A percentile compares a stretch with the other conserved stretches of the same genome.
These are phyloP conservation scores for Tapera naevia DNA, from an alignment of 2,797 vertebrate species.

Conservation along the genomic window DNA sequence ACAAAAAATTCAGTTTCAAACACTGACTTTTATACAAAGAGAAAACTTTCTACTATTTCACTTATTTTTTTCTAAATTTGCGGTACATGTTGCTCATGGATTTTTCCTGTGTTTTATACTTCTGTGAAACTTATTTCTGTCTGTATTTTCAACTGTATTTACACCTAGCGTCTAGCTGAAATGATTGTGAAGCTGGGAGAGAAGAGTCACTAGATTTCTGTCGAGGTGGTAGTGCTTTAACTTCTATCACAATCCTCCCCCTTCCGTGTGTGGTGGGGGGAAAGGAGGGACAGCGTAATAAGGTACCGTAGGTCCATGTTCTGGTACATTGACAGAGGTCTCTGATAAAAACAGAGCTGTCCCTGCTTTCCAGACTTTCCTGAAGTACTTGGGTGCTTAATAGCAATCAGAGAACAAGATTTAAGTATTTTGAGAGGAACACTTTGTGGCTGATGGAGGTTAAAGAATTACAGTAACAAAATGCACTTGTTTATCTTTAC, in stretches of 20 bases:
- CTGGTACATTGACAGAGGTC: not conserved
- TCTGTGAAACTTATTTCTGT: not conserved
- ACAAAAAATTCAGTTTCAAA: not conserved
- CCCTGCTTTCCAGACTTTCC: not conserved
- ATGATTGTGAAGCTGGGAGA: not conserved
- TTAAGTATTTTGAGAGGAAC: constrained; percentile 41
- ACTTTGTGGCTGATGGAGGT: not conserved
- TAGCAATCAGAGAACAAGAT: not conserved
- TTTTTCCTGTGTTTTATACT: not conserved
- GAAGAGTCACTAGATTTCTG: not conserved
- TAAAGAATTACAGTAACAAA: constrained; percentile 24
- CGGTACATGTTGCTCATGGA: not conserved
- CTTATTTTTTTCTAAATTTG: too few species aligned
- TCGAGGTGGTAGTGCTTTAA: not conserved
- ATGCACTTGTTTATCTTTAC: constrained; percentile 51
- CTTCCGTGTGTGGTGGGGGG: not conserved
- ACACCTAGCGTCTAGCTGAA: not conserved
- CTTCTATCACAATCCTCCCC: not conserved
- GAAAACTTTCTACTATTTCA: not conserved
- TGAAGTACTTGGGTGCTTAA: not conserved
- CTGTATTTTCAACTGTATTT: not conserved
- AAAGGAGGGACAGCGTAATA: not conserved
- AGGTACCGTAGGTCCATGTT: not conserved
- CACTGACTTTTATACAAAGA: not conserved
- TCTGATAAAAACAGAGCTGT: not conserved